These are phyloP conservation scores for Lineus longissimus DNA, from an alignment of 1,140 invertebrate species.

Conservation along the genomic window DNA sequence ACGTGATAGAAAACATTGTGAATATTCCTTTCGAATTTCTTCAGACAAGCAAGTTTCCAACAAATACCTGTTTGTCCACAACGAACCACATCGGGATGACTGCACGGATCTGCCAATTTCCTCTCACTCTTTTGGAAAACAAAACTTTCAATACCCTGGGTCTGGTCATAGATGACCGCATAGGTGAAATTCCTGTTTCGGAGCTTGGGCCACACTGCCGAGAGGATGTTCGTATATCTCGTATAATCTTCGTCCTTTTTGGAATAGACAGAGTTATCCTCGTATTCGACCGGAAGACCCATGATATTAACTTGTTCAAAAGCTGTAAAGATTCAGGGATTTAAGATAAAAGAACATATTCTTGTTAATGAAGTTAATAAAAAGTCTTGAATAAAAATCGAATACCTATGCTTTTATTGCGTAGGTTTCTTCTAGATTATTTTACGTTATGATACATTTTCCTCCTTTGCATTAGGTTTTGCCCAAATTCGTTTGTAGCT, in stretches of 20 bases:
- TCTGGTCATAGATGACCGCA: slow-evolving; percentile 24
- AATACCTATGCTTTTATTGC: no score
- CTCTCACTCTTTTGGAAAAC: slow-evolving; percentile 8
- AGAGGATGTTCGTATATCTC: slow-evolving; percentile 27
- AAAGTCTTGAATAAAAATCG: no score
- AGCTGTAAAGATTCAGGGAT: no score
- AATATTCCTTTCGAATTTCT: no score
- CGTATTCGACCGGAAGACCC: no score
- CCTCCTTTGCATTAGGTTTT: no score
- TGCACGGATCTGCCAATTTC: slow-evolving; percentile 23
- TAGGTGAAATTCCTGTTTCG: slow-evolving; percentile 26
- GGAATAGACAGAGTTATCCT: slow-evolving; percentile 13
- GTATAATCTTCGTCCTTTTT: slow-evolving; percentile 28
- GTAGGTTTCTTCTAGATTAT: no score
- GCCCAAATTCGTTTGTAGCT: no score
- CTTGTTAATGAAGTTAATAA: background rate
- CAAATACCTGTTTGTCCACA: slow-evolving; percentile 23
- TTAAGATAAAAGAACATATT: background rate
- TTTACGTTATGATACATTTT: no score
- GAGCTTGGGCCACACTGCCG: slow-evolving; percentile 34
- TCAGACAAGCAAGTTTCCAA: no score
- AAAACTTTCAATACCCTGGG: slow-evolving; percentile 4
- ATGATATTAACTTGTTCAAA: no score
- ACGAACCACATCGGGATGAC: slow-evolving; percentile 15
- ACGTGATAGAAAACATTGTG: no score